Evolutionary conservation across 2,113 vertebrate genomes (phyloP).

Genomic region (Tragelaphus buxtoni): DNA sequence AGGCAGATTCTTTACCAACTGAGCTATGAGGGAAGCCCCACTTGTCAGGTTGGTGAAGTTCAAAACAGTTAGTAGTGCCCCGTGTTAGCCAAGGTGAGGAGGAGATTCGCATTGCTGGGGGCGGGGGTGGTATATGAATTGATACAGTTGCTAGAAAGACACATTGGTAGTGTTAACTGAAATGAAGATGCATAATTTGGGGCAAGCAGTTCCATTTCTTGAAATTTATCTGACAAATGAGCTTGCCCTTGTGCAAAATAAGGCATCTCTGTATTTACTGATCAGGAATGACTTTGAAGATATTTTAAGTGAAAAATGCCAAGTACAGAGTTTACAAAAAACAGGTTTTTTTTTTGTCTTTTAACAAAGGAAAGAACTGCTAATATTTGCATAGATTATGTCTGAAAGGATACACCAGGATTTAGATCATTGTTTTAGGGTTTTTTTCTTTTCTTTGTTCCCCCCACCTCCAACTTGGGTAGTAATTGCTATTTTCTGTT

Average conservation of each 20-base stretch:
- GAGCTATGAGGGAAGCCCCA: neutral
- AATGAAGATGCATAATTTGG: neutral
- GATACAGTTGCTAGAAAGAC: neutral
- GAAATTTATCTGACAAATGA: neutral
- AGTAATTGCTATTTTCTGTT: neutral
- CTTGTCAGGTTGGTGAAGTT: neutral
- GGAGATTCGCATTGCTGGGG: neutral
- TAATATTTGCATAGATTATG: neutral
- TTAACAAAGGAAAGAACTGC: neutral
- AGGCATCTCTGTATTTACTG: neutral
- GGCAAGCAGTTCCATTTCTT: neutral
- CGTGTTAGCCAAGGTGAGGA: neutral
- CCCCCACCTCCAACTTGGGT: neutral
- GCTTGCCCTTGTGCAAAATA: neutral
- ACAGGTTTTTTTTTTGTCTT: neutral
- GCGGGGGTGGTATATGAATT: neutral
- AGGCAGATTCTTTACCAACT: neutral
- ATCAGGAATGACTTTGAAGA: neutral
- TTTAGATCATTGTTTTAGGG: neutral
- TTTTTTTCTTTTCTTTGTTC: neutral
- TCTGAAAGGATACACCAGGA: neutral
- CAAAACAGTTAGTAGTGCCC: neutral
- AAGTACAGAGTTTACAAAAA: neutral
- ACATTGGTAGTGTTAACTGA: neutral
- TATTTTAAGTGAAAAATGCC: neutral